Evolutionary conservation across 2,888 invertebrate genomes (phyloP).

Genomic region (Punctoribates punctum): DNA sequence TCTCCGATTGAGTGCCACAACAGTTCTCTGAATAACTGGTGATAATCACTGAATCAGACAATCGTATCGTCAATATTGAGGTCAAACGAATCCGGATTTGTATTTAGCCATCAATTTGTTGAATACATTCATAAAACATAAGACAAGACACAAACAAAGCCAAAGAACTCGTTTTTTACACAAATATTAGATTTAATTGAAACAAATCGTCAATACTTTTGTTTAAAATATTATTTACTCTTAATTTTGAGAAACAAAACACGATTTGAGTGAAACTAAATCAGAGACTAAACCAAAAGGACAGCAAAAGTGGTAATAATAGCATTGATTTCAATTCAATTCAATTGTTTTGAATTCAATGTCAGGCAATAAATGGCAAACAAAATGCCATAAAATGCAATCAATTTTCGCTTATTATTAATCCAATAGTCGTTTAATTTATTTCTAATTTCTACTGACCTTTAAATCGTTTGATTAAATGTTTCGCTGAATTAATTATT

Average conservation of each 20-base stretch:
- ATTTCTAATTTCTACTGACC: neutral
- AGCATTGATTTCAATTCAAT: neutral
- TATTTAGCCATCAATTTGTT: slow-evolving; percentile 29
- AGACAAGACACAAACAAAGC: neutral
- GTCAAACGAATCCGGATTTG: slow-evolving; percentile 34
- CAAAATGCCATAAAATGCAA: neutral
- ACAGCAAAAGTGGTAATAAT: neutral
- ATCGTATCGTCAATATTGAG: slow-evolving; percentile 21
- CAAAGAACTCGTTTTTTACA: too few species aligned
- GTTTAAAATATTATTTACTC: neutral
- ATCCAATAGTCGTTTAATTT: neutral
- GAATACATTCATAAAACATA: neutral
- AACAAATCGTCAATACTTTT: too few species aligned
- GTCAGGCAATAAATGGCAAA: slow-evolving; percentile 8
- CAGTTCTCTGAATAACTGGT: neutral
- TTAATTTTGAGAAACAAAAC: neutral
- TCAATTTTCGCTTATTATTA: neutral
- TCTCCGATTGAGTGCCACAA: neutral
- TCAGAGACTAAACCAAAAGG: neutral
- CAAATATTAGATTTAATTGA: neutral
- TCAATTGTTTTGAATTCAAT: neutral
- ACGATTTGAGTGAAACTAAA: neutral
- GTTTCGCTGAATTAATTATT: neutral
- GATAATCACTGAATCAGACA: slow-evolving; percentile 12
- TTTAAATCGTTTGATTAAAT: neutral